Conservation (phyloP, 37 sponge, comb jelly and placozoan genomes). For the Diacarnus erythraeanus region DNA sequence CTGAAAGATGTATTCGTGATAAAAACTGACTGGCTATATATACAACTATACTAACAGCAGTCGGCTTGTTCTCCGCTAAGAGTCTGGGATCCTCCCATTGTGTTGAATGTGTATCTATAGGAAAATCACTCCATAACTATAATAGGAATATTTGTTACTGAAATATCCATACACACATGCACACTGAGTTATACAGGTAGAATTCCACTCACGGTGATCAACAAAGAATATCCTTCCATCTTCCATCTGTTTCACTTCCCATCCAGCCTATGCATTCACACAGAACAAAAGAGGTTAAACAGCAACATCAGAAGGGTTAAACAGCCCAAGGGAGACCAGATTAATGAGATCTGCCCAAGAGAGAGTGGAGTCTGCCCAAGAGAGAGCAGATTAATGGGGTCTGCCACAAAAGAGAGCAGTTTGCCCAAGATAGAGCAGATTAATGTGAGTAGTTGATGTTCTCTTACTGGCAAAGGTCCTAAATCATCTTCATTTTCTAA, state of each 20-base stretch:
- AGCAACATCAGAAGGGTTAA: too few species aligned
- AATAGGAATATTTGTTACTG: background rate
- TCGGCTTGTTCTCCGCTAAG: slow-evolving; percentile 56
- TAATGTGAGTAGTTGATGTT: too few species aligned
- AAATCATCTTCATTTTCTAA: slow-evolving; percentile 47
- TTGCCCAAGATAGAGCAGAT: too few species aligned
- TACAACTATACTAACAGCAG: slow-evolving; percentile 42
- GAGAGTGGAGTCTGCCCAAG: too few species aligned
- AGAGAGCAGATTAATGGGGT: background rate
- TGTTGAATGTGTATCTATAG: slow-evolving; percentile 76
- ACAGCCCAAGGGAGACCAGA: too few species aligned
- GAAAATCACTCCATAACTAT: background rate
- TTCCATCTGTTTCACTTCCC: slow-evolving; percentile 83
- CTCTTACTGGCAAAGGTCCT: slow-evolving; percentile 31
- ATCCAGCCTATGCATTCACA: slow-evolving; percentile 63
- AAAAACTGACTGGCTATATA: background rate
- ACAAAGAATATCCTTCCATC: slow-evolving; percentile 87
- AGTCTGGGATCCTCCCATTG: slow-evolving; percentile 91
- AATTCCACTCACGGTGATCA: slow-evolving; percentile 83
- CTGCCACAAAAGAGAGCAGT: too few species aligned
- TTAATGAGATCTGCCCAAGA: too few species aligned
- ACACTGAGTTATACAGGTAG: background rate
- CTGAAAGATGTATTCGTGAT: slow-evolving; percentile 1
- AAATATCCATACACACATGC: background rate
- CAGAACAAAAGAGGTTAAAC: background rate